A percentile compares a stretch with the other conserved stretches of the same genome.
Conservation (phyloP, 2,113 vertebrate species). For the Meriones unguiculatus region DNA sequence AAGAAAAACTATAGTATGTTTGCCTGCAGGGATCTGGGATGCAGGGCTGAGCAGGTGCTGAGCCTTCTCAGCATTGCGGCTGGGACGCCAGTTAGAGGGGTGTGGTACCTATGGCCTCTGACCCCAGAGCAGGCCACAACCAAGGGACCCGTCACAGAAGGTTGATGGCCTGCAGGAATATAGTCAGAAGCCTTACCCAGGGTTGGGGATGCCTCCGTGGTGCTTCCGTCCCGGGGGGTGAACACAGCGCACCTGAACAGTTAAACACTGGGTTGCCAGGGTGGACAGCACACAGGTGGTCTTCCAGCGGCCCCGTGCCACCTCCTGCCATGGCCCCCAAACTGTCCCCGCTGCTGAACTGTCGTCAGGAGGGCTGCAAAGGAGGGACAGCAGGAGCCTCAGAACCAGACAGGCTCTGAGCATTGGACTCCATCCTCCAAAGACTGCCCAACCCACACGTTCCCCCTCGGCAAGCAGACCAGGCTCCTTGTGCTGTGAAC, state of each 20-base stretch:
- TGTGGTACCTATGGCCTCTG: background rate
- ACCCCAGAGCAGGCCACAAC: background rate
- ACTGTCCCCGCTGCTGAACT: background rate
- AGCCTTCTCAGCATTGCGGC: background rate
- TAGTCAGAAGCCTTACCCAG: background rate
- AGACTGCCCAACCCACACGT: background rate
- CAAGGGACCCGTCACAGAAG: background rate
- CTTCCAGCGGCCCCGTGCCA: background rate
- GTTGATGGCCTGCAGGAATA: background rate
- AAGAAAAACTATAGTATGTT: background rate
- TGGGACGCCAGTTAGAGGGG: background rate
- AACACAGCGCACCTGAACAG: background rate
- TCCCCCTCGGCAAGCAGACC: background rate
- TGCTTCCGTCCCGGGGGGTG: background rate
- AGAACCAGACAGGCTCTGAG: background rate
- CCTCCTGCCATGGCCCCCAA: background rate
- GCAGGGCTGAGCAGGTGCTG: background rate
- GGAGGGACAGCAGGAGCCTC: background rate
- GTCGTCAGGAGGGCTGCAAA: background rate
- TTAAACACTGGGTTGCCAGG: background rate
- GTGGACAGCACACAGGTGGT: background rate
- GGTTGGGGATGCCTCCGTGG: background rate
- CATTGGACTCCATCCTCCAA: background rate
- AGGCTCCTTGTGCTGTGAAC: background rate
- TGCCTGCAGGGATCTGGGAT: background rate